phyloP scores from a whole-genome alignment of 2,888 invertebrate genomes.

The Odontomyia ornata region DNA sequence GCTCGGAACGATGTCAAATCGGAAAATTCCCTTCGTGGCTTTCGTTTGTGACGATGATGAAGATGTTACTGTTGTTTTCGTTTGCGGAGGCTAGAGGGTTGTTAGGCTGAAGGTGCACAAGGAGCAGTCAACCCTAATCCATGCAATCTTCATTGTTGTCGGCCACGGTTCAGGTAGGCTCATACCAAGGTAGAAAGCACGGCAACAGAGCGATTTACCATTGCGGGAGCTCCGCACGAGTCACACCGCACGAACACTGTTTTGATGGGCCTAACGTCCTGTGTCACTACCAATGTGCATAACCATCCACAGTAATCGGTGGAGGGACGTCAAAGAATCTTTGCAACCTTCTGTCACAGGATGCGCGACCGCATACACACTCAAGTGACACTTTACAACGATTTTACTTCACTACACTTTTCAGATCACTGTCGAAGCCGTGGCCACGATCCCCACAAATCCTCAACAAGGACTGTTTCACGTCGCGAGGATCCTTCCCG shows the following conservation, averaged over 20 bases:
- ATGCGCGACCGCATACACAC: slow-evolving; percentile 46
- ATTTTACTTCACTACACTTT: slow-evolving; percentile 6
- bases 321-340: background rate
- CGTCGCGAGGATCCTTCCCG: background rate
- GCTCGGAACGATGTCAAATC: slow-evolving; percentile 15
- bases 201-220: background rate
- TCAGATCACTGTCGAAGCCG: slow-evolving; percentile 11
- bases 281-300: background rate
- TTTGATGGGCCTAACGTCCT: background rate
- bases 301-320: slow-evolving; percentile 31
- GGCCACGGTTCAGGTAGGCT: slow-evolving; percentile 24
- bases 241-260: background rate
- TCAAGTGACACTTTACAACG: slow-evolving; percentile 45
- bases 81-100: background rate
- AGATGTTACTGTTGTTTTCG: background rate
- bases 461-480: background rate
- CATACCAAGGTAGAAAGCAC: background rate
- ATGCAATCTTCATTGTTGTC: slow-evolving; percentile 20
- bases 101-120: slow-evolving; percentile 19
- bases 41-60: no score
- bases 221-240: slow-evolving; percentile 11
- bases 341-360: slow-evolving; percentile 36
- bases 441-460: background rate
- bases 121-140: slow-evolving; percentile 35
- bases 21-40: slow-evolving; percentile 11